These are phyloP conservation scores for Dendrolimus houi DNA, from an alignment of 2,888 invertebrate genomes.

Conservation along the genomic window DNA sequence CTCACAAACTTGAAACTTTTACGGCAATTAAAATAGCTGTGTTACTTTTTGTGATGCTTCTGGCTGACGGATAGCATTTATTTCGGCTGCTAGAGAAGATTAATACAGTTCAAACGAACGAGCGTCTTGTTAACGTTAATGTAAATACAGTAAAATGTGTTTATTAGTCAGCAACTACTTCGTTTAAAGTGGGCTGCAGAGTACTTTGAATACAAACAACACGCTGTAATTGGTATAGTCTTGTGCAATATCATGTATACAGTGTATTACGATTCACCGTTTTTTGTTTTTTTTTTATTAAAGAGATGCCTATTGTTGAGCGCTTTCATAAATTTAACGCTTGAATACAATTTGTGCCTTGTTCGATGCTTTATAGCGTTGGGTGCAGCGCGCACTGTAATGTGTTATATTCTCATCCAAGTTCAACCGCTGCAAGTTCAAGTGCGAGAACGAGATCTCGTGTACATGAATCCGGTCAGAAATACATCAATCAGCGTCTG, in stretches of 20 bases:
- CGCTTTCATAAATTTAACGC: background rate
- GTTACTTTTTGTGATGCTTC: slow-evolving; percentile 55
- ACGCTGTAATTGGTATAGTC: slow-evolving; percentile 45
- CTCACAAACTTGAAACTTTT: slow-evolving; percentile 48
- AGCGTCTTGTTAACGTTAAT: slow-evolving; percentile 48
- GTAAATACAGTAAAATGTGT: slow-evolving; percentile 53
- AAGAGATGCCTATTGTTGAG: background rate
- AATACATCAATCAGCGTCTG: slow-evolving; percentile 52
- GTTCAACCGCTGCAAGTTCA: slow-evolving; percentile 39
- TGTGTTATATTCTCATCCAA: background rate
- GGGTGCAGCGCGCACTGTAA: background rate
- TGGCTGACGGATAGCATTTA: slow-evolving; percentile 57
- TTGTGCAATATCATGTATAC: slow-evolving; percentile 37
- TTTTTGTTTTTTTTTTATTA: background rate
- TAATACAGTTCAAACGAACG: slow-evolving; percentile 59
- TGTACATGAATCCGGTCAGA: slow-evolving; percentile 46
- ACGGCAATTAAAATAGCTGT: slow-evolving; percentile 73
- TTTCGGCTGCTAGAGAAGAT: slow-evolving; percentile 55
- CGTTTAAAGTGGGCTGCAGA: slow-evolving; percentile 33
- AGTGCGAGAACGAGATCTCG: slow-evolving; percentile 49
- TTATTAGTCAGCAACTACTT: slow-evolving; percentile 50
- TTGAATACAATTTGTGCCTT: background rate
- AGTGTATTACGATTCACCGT: background rate
- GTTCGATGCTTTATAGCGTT: background rate
- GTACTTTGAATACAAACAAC: slow-evolving; percentile 50